Conservation (phyloP, 2,797 vertebrate genomes). For the Ibycter americanus region DNA sequence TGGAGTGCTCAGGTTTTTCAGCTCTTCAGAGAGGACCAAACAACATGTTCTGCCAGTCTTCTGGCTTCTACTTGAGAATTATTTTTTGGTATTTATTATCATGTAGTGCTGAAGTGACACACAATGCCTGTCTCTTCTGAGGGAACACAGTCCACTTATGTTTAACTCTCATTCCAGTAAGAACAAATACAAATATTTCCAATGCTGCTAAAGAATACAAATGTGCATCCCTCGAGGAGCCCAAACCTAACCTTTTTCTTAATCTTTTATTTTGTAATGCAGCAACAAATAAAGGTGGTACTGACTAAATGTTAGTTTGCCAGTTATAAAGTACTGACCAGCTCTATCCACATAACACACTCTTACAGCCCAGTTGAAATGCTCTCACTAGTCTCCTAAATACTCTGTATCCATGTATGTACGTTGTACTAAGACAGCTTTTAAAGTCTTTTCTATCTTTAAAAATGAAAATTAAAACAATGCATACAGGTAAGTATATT, state of each 20-base stretch:
- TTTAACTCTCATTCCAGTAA: background rate
- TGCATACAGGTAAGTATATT: background rate
- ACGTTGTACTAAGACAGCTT: background rate
- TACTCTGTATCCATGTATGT: background rate
- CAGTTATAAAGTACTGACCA: background rate
- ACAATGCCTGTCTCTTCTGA: background rate
- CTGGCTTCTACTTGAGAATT: background rate
- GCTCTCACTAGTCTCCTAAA: background rate
- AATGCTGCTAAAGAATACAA: background rate
- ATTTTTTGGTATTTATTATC: background rate
- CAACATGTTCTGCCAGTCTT: background rate
- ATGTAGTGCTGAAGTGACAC: background rate
- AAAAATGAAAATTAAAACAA: background rate
- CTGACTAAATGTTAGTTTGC: background rate
- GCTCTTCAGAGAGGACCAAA: background rate
- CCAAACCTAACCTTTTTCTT: background rate
- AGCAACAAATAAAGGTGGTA: background rate
- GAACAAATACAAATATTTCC: background rate
- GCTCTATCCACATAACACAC: background rate
- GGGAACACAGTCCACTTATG: background rate
- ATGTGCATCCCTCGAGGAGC: background rate
- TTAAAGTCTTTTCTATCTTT: background rate
- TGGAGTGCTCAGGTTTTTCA: background rate
- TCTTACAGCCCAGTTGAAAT: background rate
- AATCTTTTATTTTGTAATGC: background rate